These are phyloP conservation scores for Oedothorax gibbosus DNA, from an alignment of 1,140 invertebrate species.

Conservation along the genomic window DNA sequence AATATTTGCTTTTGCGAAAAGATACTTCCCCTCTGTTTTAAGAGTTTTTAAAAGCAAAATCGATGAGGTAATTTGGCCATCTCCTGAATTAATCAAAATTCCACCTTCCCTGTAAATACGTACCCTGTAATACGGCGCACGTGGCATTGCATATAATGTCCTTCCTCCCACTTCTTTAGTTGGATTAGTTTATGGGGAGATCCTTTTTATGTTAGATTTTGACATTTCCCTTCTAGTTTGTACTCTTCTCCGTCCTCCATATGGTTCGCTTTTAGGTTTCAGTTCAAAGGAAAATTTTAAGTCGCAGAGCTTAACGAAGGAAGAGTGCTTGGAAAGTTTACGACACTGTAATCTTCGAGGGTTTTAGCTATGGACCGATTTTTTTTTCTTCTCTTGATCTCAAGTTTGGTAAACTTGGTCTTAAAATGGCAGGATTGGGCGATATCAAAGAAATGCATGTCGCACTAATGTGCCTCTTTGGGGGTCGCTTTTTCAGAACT, in stretches of 20 bases:
- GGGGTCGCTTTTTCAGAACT: slow-evolving; percentile 18
- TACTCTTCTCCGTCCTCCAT: slow-evolving; percentile 28
- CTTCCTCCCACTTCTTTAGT: slow-evolving; percentile 40
- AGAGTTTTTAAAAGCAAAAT: slow-evolving; percentile 48
- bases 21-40: slow-evolving; percentile 14
- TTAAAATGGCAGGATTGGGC: slow-evolving; percentile 55
- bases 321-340: slow-evolving; percentile 58
- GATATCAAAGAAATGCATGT: slow-evolving; percentile 53
- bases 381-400: slow-evolving; percentile 30
- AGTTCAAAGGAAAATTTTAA: slow-evolving; percentile 60
- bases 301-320: slow-evolving; percentile 47
- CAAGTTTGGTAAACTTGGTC: slow-evolving; percentile 48
- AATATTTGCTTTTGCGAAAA: too few species aligned
- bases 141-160: slow-evolving; percentile 53
- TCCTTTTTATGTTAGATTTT: slow-evolving; percentile 48
- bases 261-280: slow-evolving; percentile 37
- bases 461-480: slow-evolving; percentile 28
- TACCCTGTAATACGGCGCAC: slow-evolving; percentile 27
- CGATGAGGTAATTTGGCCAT: slow-evolving; percentile 28
- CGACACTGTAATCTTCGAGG: slow-evolving; percentile 56
- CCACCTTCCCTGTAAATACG: slow-evolving; percentile 35
- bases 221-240: slow-evolving; percentile 42
- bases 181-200: slow-evolving; percentile 37
- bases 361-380: slow-evolving; percentile 47
- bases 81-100: slow-evolving; percentile 53